phyloP scores from a whole-genome alignment of 2,113 vertebrate genomes.

The Clarias magur region DNA sequence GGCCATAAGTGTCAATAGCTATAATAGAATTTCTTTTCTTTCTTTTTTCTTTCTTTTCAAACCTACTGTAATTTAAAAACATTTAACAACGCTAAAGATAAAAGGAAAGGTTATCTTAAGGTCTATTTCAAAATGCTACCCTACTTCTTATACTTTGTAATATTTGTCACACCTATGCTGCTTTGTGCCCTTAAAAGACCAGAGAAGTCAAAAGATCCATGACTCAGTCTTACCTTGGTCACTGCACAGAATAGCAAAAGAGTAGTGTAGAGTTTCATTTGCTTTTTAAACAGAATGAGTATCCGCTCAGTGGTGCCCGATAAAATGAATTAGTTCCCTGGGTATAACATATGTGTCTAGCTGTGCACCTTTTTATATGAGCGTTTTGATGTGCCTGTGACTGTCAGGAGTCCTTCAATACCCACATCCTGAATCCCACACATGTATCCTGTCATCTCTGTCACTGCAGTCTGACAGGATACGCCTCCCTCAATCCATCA shows the following conservation, averaged over 20 bases:
- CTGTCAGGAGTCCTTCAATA: neutral
- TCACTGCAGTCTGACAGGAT: neutral
- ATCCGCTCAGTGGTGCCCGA: too few relatives aligned
- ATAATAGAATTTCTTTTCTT: neutral
- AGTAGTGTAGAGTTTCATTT: neutral
- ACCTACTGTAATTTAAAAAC: neutral
- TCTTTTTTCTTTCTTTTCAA: neutral
- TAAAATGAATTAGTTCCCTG: neutral
- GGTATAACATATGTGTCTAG: neutral
- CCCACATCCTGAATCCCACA: neutral
- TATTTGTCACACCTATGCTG: neutral
- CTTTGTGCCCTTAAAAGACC: neutral
- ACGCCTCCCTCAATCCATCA: neutral
- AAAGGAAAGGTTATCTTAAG: neutral
- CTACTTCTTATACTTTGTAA: neutral
- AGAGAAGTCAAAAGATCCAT: neutral
- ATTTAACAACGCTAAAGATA: neutral
- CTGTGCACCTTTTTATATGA: neutral
- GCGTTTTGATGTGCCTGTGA: neutral
- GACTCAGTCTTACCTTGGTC: neutral
- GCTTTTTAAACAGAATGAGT: neutral
- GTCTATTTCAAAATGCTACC: neutral
- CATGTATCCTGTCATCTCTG: neutral
- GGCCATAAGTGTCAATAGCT: neutral
- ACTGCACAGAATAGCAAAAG: neutral